Conservation (phyloP, 2,797 vertebrate genomes). For the Rhabdomys pumilio region DNA sequence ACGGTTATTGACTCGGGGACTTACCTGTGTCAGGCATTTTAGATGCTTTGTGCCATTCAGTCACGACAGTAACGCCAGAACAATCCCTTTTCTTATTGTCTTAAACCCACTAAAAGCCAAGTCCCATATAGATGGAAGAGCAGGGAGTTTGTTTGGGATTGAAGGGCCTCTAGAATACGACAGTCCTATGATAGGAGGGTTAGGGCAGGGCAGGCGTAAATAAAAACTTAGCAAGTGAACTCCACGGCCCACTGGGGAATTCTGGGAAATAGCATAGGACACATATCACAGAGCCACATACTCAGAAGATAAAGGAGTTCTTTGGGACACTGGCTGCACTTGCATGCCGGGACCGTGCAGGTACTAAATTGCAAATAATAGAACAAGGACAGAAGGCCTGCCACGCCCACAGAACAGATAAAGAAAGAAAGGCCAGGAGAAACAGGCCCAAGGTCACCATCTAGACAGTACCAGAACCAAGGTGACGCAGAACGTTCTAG, state of each 20-base stretch:
- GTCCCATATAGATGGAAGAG: neutral
- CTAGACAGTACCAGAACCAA: neutral
- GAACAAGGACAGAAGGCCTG: neutral
- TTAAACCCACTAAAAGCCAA: neutral
- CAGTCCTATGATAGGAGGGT: neutral
- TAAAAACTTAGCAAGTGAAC: neutral
- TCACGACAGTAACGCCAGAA: neutral
- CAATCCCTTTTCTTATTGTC: neutral
- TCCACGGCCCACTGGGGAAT: neutral
- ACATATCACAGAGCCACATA: fast-evolving
- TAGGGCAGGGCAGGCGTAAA: neutral
- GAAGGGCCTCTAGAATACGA: neutral
- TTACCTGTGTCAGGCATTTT: neutral
- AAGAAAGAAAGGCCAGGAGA: neutral
- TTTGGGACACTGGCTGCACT: neutral
- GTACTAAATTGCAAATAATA: neutral
- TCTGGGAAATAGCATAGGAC: neutral
- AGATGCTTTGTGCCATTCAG: fast-evolving
- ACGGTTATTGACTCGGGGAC: neutral
- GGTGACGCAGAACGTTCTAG: neutral
- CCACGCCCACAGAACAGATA: neutral
- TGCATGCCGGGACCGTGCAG: neutral
- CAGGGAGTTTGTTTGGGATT: neutral
- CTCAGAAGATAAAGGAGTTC: neutral
- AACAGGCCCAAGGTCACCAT: neutral